Base-by-base conservation (phyloP, 1,140 invertebrate genomes). In the Oryctes rhinoceros region DNA sequence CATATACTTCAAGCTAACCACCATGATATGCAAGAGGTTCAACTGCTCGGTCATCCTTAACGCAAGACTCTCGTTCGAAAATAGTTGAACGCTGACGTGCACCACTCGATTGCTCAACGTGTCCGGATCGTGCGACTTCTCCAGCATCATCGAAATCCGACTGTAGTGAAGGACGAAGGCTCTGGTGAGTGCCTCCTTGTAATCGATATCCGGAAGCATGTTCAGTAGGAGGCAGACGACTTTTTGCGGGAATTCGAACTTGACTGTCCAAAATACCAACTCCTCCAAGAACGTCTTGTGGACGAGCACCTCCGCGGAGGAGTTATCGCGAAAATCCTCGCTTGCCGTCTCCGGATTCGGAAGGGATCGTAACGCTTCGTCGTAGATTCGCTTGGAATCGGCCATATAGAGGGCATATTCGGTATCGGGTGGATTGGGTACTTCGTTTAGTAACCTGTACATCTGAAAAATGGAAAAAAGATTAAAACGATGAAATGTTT, bases 251-350 rank as follows among this genome's bases (percentile, higher is more conserved):
- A 99, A 99, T 89, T 99, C 97, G 89, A 96, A 98, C 86, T 96
- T 96, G 35, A 99, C 96, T 20, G 96, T 98, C 97, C 98, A 99
- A 89, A 99, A 99, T 82, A 99, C 95, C 78, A 99, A 91, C 89
- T 99, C 97, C 88, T 99, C 97, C 20, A 99, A 90, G 83, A 99
- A 94, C 0, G 95, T 98, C 74, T 91, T 93, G 88, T 99, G 97
- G 30, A 93, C 91, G 4, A 98, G 88, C 7, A 92, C 91, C 81
- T 94, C 93, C 85, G 94, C 87, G 0, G 95, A 94, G n/a, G 94
- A 93, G 84, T 95, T 92, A 88, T 96, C 94, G 30, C 90, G 89
- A 83, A 92, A 92, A 83, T 96, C 94, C 87, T 94, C 93, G 80
- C 94, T 93, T 62, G 94, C 94, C n/a, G n/a, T 18, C 86, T 96